Percentiles rank a stretch among this genome's conserved stretches.
Conservation (phyloP, 2,113 vertebrate genomes). For the Coregonus clupeaformis region DNA sequence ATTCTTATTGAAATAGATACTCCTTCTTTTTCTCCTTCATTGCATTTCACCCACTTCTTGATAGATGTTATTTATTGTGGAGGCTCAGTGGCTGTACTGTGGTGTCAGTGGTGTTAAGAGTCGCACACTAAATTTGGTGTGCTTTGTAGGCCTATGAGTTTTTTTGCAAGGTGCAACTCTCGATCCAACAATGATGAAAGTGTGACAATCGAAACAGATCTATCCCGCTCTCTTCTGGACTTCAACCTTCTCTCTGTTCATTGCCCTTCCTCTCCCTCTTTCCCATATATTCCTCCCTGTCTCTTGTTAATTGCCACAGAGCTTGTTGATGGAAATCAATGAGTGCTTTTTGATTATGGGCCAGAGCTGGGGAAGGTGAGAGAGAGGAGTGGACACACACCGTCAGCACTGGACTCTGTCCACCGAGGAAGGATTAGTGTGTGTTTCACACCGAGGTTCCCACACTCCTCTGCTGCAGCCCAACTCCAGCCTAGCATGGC, state of each 20-base stretch:
- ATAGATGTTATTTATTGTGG: not conserved
- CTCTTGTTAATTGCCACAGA: conserved; percentile 45
- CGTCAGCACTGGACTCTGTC: conserved; percentile 33
- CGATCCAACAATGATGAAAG: not conserved
- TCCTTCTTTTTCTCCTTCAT: not conserved
- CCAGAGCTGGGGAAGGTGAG: conserved; percentile 43
- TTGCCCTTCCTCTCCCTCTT: conserved; percentile 29
- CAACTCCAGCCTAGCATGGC: not conserved
- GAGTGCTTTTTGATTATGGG: conserved; percentile 44
- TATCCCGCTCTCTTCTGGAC: not conserved
- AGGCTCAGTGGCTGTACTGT: not conserved
- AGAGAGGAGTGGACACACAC: conserved; percentile 31
- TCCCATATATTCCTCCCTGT: conserved; percentile 5
- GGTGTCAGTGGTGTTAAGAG: not conserved
- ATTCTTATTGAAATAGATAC: not conserved
- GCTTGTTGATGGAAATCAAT: conserved; percentile 60
- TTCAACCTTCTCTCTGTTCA: conserved; percentile 18
- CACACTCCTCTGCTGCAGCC: conserved; percentile 17
- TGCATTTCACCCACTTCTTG: not conserved
- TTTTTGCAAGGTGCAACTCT: not conserved
- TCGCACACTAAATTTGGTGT: not conserved
- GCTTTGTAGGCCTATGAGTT: not conserved
- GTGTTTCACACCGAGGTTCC: conserved; percentile 26
- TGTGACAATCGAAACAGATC: not conserved
- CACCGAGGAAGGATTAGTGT: conserved; percentile 44